These are phyloP conservation scores for Seladonia tumulorum DNA, from an alignment of 2,888 invertebrate species.

Conservation along the genomic window DNA sequence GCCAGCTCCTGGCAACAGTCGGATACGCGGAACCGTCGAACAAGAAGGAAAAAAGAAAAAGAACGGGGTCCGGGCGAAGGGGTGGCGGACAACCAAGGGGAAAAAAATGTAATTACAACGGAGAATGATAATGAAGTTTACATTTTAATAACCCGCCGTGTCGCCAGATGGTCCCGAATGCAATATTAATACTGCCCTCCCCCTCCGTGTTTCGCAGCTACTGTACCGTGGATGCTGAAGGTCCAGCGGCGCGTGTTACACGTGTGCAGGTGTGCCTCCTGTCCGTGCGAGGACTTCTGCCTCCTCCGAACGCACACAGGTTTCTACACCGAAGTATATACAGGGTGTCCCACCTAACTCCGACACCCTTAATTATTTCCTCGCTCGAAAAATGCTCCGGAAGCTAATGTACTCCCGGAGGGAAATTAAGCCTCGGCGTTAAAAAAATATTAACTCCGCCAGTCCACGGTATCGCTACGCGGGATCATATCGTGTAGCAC, in stretches of 20 bases:
- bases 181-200: conserved; percentile 72
- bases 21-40: neutral
- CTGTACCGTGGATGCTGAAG: conserved; percentile 24
- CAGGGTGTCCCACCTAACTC: neutral
- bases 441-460: neutral
- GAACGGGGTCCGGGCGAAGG: neutral
- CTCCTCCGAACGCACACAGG: neutral
- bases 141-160: conserved; percentile 76
- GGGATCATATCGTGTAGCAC: neutral
- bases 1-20: conserved; percentile 21
- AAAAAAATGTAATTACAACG: conserved; percentile 75
- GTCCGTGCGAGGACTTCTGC: neutral
- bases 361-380: neutral
- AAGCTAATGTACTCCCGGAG: neutral
- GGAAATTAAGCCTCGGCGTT: neutral
- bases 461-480: neutral
- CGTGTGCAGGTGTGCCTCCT: neutral
- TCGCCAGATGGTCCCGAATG: conserved; percentile 76
- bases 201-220: conserved; percentile 61
- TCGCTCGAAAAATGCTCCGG: neutral
- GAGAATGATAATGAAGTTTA: conserved; percentile 78
- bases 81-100: conserved; percentile 22
- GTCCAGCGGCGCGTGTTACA: conserved; percentile 16
- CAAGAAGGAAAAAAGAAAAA: neutral
- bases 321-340: neutral